Percentiles rank a stretch among this genome's conserved stretches.
These are phyloP conservation scores for Ptilodon capucinus DNA, from an alignment of 2,888 invertebrate species.

Conservation along the genomic window DNA sequence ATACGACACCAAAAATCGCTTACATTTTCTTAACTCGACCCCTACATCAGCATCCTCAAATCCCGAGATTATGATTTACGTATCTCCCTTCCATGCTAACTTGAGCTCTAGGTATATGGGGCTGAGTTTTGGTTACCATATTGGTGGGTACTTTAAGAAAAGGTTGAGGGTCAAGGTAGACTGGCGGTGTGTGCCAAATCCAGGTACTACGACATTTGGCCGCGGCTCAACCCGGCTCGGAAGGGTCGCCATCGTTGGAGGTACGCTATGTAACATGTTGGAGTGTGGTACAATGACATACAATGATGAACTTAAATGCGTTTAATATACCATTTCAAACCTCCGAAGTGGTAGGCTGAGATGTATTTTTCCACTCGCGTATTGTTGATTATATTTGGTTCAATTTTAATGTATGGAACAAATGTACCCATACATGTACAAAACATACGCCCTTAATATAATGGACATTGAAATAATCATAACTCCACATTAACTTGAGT, in stretches of 20 bases:
- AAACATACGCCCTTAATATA: no score
- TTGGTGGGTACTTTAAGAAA: constrained; percentile 1
- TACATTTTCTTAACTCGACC: constrained; percentile 37
- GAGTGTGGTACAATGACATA: constrained; percentile 5
- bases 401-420: no score
- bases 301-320: not conserved
- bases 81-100: constrained; percentile 21
- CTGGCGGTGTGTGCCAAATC: constrained; percentile 39
- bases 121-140: not conserved
- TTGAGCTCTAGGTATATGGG: constrained; percentile 11
- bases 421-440: no score
- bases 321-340: not conserved
- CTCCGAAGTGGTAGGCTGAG: no score
- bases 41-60: constrained; percentile 43
- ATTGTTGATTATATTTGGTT: no score
- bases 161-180: constrained; percentile 29
- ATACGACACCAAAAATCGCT: constrained; percentile 48
- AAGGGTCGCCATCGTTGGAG: constrained; percentile 31
- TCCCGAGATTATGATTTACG: constrained; percentile 48
- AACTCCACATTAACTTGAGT: no score
- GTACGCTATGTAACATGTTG: constrained; percentile 34
- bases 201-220: constrained; percentile 63
- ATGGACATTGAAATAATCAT: no score
- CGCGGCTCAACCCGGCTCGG: constrained; percentile 46
- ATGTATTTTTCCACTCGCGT: no score